Conservation (phyloP, 2,888 invertebrate genomes). For the Iphiclides podalirius region DNA sequence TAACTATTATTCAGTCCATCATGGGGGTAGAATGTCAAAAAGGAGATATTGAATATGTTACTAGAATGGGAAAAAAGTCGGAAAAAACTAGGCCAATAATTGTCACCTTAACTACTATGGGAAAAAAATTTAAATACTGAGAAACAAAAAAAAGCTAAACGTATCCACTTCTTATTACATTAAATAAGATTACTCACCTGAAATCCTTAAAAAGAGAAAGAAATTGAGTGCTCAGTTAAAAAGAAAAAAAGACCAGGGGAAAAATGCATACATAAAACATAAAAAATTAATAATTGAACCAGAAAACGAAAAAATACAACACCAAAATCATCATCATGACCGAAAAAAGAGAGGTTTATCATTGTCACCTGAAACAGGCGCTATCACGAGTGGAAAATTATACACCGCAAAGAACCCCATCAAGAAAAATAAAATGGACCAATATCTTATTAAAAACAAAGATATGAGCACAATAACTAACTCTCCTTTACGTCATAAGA, state of each 20-base stretch:
- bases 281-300: neutral
- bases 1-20: neutral
- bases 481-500: too few relatives aligned
- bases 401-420: too few relatives aligned
- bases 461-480: too few relatives aligned
- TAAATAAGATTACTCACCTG: constrained; percentile 2
- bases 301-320: too few relatives aligned
- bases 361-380: neutral
- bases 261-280: constrained; percentile 1
- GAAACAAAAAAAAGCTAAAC: constrained; percentile 7
- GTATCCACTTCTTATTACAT: neutral
- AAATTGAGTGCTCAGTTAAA: constrained; percentile 2
- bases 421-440: constrained; percentile 1
- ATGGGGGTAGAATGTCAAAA: constrained; percentile 1
- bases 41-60: constrained; percentile 1
- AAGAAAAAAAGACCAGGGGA: neutral
- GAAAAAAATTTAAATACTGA: neutral
- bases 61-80: neutral
- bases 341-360: neutral
- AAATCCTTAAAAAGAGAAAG: constrained; percentile 6
- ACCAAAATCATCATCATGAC: too few relatives aligned
- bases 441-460: neutral
- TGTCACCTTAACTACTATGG: too few relatives aligned
- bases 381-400: neutral
- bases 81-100: too few relatives aligned